A percentile compares a stretch with the other conserved stretches of the same genome.
phyloP scores from a whole-genome alignment of 2,888 invertebrate species.

The Parnassius glacialis region DNA sequence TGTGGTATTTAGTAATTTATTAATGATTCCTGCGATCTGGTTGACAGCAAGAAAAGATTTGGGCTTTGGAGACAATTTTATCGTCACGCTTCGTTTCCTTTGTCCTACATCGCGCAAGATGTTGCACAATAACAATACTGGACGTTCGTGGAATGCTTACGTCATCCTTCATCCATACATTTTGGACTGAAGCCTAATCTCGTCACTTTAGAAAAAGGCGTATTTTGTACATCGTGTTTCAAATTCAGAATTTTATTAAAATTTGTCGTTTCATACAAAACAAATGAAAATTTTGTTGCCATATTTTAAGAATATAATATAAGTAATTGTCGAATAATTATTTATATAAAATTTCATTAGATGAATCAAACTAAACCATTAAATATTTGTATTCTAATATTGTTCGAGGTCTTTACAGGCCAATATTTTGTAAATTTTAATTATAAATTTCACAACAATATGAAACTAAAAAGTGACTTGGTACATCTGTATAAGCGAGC shows the following conservation, averaged over 20 bases:
- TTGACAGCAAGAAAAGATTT: slow-evolving; percentile 62
- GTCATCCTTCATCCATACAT: slow-evolving; percentile 72
- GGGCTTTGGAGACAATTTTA: slow-evolving; percentile 65
- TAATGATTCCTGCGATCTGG: slow-evolving; percentile 60
- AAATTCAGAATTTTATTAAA: not conserved
- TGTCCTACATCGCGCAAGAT: slow-evolving; percentile 64
- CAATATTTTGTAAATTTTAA: slow-evolving; percentile 1
- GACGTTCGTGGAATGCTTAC: slow-evolving; percentile 55
- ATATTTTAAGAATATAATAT: no score
- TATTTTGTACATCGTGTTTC: slow-evolving; percentile 53
- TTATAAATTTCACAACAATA: slow-evolving; percentile 21
- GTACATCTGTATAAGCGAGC: slow-evolving; percentile 77
- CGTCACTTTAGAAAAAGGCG: slow-evolving; percentile 42
- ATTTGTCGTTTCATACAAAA: no score
- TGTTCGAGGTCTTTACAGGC: no score
- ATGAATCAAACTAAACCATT: no score
- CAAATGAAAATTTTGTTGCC: no score
- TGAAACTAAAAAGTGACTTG: slow-evolving; percentile 35
- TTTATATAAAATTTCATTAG: no score
- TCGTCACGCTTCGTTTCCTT: slow-evolving; percentile 59
- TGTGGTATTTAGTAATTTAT: slow-evolving; percentile 66
- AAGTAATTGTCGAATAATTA: no score
- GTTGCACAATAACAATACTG: slow-evolving; percentile 71
- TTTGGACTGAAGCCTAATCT: slow-evolving; percentile 62
- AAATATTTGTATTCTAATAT: no score